Base-by-base conservation (phyloP, 2,113 vertebrate species). In the Oenanthe oenanthe region DNA sequence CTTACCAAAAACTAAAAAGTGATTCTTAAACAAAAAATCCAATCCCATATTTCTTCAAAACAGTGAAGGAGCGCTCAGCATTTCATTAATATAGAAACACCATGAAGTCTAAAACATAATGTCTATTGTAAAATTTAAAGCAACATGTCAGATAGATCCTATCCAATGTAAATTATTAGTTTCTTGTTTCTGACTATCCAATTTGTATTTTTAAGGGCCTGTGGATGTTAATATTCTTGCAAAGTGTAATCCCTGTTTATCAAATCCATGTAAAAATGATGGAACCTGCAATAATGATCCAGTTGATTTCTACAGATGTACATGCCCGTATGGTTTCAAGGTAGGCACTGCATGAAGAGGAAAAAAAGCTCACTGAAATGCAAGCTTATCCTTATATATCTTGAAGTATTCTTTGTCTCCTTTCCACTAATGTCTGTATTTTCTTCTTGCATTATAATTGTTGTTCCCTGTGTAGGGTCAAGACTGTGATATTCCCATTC, bases 311-410 rank as follows among this genome's bases (percentile, higher is more conserved):
- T 99, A 99, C 81, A 98, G 99, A 92, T 99, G 99, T 93, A 99
- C 98, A 83, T 99, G 99, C 74, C 99, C 99, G 0, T 99, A 98
- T 75, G 99, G 99, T 87, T 99, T 99, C 96, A 99, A 99, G 99
- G 99, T 99, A 97, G 43, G 90, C 66, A 36, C 17, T 56, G 32
- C 53, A 51, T 31, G 38, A 71, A 48, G 28, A 71, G 16, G 26
- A 57, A 25, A 6, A 36, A 36, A 70, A 63, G 13, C 10, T 82
- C 18, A 43, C 6, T 57, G 51, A 57, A 79, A 34, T 25, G 2
- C n/a, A 32, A 85, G 6, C 32, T 67, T 81, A 38, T 63, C 9
- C 26, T 73, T 75, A 61, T 60, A 10, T 72, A 43, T 5, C 6
- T 42, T 47, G 7, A 29, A 28, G 6, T 57, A 66, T 66, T 83